Evolutionary conservation across 2,113 vertebrate species (phyloP), one percentile per base, ranked within the genome.

Genomic region (Epinephelus fuscoguttatus): DNA sequence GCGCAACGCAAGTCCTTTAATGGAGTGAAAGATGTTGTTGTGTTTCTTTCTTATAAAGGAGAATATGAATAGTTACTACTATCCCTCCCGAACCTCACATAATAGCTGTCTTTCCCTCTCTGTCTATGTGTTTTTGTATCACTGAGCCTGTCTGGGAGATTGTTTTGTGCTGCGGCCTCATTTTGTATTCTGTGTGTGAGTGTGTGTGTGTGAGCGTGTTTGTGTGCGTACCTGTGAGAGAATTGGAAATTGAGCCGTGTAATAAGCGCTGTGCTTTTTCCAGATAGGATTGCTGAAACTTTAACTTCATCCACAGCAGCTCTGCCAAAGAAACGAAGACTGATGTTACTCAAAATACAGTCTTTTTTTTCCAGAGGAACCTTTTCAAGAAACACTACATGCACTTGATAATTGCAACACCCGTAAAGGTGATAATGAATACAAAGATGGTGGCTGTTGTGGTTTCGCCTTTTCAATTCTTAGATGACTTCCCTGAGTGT

Each of bases 191-290:
- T 73, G 63, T 27, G 42, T 81, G 80, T 13, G 73, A 4, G 79
- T 53, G 68, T 53, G 49, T 68, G 66, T 40, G 66, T 42, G 75
- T 50, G 78, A 63, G 69, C 61, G 75, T 78, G 78, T 80, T 40
- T 84, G 88, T 73, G 82, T 82, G 85, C 3, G 67, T 86, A 90
- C 87, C 90, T 93, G 89, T 88, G 89, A 91, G 90, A 92, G 89
- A 91, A 91, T 92, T 93, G 91, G 90, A 94, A 91, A 94, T 91
- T 89, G 90, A 94, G 91, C 89, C 82, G 84, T 89, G 88, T 92
- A 92, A 93, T 93, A 91, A 92, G 94, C 56, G 63, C 89, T 82
- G 86, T 87, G 84, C 89, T 89, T 89, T 45, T 92, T 84, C 86
- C 85, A 90, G 87, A 89, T 87, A 91, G 91, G 79, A 88, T 92